Percentiles rank a stretch among this genome's conserved stretches.
phyloP scores from a whole-genome alignment of 2,113 vertebrate species.

The Glaucidium brasilianum region DNA sequence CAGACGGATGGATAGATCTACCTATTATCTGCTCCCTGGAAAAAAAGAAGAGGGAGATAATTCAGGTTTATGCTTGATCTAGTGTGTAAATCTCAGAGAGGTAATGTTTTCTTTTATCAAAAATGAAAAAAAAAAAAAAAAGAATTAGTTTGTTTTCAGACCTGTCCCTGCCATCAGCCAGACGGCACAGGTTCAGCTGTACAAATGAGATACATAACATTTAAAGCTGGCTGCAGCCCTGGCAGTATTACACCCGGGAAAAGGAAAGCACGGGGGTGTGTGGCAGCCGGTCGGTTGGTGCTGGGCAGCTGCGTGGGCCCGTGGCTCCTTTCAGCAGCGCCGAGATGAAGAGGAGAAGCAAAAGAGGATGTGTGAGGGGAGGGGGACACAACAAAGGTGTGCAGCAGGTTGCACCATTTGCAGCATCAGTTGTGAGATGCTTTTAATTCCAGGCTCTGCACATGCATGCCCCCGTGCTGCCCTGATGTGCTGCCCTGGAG shows the following conservation, averaged over 20 bases:
- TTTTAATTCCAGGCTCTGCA: background rate
- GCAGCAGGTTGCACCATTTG: background rate
- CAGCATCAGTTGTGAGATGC: rapidly evolving
- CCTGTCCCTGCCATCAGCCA: background rate
- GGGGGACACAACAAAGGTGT: too few species aligned
- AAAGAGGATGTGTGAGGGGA: background rate
- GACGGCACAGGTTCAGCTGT: background rate
- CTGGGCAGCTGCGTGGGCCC: rapidly evolving
- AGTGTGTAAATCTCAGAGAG: conserved; percentile 35
- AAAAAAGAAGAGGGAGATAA: background rate
- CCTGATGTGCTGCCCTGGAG: rapidly evolving
- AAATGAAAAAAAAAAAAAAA: background rate
- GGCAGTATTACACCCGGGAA: background rate
- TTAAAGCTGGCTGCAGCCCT: background rate
- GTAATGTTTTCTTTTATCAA: conserved; percentile 22
- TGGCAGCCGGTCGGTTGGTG: rapidly evolving
- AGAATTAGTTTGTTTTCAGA: conserved; percentile 8
- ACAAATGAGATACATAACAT: background rate
- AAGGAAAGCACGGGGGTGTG: background rate
- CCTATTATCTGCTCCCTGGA: conserved; percentile 23
- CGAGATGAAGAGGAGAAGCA: background rate
- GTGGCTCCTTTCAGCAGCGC: background rate
- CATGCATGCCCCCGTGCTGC: rapidly evolving
- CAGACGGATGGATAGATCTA: conserved; percentile 11
- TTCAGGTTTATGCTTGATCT: conserved; percentile 36